Evolutionary conservation across 2,888 invertebrate genomes (phyloP), one percentile per base, ranked within the genome.

Genomic region (Caenorhabditis sp.): DNA sequence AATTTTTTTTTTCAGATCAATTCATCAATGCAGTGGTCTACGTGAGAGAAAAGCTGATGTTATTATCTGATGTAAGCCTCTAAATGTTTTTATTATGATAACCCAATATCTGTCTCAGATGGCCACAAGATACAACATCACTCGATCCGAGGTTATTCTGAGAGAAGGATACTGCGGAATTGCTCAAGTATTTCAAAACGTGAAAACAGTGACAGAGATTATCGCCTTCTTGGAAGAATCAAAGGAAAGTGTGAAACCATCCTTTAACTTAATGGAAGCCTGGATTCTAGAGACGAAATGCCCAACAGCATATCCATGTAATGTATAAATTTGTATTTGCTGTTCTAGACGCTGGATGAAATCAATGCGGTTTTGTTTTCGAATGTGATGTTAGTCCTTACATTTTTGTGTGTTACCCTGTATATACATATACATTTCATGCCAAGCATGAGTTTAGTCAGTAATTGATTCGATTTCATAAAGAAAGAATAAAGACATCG

Each of bases 111-210:
- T 7, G 10, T 51, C 26, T 3, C 54, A 54, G 54, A 24, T 54
- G 54, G 26, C 26, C 2, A 7, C 54, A 14, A 24, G 14, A 14
- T 26, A 26, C 14, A 26, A 54, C 26, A 14, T 54, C 12, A 54
- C 54, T 26, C 26, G 24, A 7, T 19, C 14, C 5, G 54, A 54
- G n/a, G 44, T 14, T 12, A 44, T 38, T 10, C 14, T 63, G 16
- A 16, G 63, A 44, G 44, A 63, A 28, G 38, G 44, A 7, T 63
- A 63, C n/a, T n/a, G 41, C 6, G 24, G 16, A n/a, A 44, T 47
- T 63, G 44, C 47, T n/a, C 47, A 63, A 47, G 8, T 14, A 12
- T 12, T 26, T 14, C 54, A 54, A 26, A 24, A 54, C 26, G 2
- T 38, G 38, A 38, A 12, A 38, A 12, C 38, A 10, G 38, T 38